Base-by-base conservation (phyloP, 2,113 vertebrate genomes). In the Centropus unirufus region DNA sequence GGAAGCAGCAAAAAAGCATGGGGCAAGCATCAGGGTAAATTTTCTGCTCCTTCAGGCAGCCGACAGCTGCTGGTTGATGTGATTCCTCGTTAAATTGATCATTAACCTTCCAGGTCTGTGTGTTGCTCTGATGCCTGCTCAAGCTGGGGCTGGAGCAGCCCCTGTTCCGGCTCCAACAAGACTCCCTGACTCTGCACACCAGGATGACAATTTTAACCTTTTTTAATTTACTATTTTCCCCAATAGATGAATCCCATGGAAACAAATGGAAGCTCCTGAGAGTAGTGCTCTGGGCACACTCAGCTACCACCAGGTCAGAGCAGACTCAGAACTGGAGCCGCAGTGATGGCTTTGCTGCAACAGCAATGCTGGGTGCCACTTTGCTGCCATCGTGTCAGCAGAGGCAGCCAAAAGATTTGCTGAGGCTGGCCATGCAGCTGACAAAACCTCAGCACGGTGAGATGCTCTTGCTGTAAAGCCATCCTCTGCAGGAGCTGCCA, bases 111-210 rank as follows among this genome's bases (percentile, higher is more conserved):
- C 81, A 83, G 68, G 13, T 23, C 59, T 32, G 30, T 5, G n/a
- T 4, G 2, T 32, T 49, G 36, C 57, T 57, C 44, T 34, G 32
- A 6, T 32, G 83, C 46, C 40, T 55, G 55, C 59, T 80, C 59
- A 10, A 0, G 0, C 29, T 26, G 46, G 32, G 54, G 55, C 76
- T 0, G 0, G 14, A 40, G n/a, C 63, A 89, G 46, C 17, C 36
- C 57, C 29, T 4, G 2, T 12, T 47, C 63, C 73, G 62, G 36
- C 30, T 64, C 51, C 30, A 66, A 30, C 0, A 2, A 51, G 12
- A 58, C 6, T 39, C 16, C 21, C 8, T 1, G 1, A 12, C 32
- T 34, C 59, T 2, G 3, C 40, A 30, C 23, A 34, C 40, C 26
- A 5, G 2, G 14, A 36, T 18, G 40, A n/a, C 30, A 30, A 11